Conservation (phyloP, 1,140 invertebrate species). For the Lysiphlebus fabarum region DNA sequence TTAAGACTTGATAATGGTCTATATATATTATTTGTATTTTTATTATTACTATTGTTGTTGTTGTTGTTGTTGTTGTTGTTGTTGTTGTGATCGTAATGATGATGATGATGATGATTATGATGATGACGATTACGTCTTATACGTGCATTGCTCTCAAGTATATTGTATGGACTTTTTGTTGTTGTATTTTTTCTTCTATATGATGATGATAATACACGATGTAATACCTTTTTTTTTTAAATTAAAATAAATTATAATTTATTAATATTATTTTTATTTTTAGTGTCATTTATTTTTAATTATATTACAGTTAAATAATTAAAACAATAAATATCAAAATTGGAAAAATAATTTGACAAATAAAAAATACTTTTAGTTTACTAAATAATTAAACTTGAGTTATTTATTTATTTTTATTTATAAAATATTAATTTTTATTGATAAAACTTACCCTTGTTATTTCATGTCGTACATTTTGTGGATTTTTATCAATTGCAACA, state of each 20-base stretch:
- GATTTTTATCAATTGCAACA: conserved; percentile 58
- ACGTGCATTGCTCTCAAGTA: conserved; percentile 40
- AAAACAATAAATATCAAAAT: not conserved
- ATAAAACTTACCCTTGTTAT: conserved; percentile 52
- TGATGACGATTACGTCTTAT: conserved; percentile 45
- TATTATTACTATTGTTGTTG: no score
- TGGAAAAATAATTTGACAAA: no score
- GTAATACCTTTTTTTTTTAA: conserved; percentile 39
- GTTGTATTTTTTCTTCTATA: conserved; percentile 39
- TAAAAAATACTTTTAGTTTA: not conserved
- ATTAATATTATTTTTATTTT: conserved; percentile 1
- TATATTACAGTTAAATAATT: not conserved
- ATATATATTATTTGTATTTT: conserved; percentile 17
- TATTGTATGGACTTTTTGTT: conserved; percentile 44
- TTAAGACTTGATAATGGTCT: conserved; percentile 42
- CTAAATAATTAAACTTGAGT: not conserved
- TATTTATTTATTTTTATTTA: conserved; percentile 1
- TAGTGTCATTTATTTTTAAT: not conserved
- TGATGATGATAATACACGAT: conserved; percentile 44
- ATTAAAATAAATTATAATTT: conserved; percentile 10
- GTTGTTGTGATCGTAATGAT: conserved; percentile 11
- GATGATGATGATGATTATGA: conserved; percentile 23
- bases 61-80: not conserved
- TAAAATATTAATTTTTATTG: conserved; percentile 6
- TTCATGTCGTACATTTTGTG: conserved; percentile 51